These are phyloP conservation scores for Malthinus seriepunctatus DNA, from an alignment of 2,888 invertebrate genomes.

Conservation along the genomic window DNA sequence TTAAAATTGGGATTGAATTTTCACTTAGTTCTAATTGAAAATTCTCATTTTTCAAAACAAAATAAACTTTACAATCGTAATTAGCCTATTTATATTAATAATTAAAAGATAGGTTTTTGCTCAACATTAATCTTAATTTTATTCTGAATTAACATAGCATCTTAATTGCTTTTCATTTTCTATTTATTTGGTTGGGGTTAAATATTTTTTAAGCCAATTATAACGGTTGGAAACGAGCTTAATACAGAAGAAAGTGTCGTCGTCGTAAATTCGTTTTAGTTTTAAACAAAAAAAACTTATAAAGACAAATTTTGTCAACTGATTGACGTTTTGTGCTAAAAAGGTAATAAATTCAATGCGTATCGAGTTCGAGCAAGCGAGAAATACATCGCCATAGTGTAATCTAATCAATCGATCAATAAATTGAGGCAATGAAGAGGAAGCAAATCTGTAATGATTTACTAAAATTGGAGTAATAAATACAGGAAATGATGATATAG, in stretches of 20 bases:
- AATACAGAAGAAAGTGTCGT: constrained; percentile 11
- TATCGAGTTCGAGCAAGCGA: constrained; percentile 22
- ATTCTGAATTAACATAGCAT: too few species aligned
- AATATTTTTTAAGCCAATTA: background rate
- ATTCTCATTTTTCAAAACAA: too few species aligned
- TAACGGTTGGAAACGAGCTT: constrained; percentile 10
- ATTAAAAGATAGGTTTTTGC: too few species aligned
- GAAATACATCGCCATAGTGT: constrained; percentile 24
- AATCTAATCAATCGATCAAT: constrained; percentile 27
- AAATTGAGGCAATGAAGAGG: constrained; percentile 24
- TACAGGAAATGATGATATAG: constrained; percentile 16
- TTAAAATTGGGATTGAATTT: too few species aligned
- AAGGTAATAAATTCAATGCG: constrained; percentile 26
- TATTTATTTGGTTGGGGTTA: too few species aligned
- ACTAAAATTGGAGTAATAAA: constrained; percentile 19
- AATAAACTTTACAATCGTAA: too few species aligned
- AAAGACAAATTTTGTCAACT: constrained; percentile 21
- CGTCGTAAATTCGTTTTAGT: constrained; percentile 1
- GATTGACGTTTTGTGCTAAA: constrained; percentile 23
- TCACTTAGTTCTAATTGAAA: too few species aligned
- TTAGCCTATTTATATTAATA: too few species aligned
- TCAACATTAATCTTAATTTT: too few species aligned
- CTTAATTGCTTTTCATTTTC: too few species aligned
- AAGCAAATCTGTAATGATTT: constrained; percentile 22
- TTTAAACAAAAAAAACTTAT: constrained; percentile 1